Evolutionary conservation across 1,140 invertebrate species (phyloP).

Genomic region (Venustaconcha ellipsiformis): DNA sequence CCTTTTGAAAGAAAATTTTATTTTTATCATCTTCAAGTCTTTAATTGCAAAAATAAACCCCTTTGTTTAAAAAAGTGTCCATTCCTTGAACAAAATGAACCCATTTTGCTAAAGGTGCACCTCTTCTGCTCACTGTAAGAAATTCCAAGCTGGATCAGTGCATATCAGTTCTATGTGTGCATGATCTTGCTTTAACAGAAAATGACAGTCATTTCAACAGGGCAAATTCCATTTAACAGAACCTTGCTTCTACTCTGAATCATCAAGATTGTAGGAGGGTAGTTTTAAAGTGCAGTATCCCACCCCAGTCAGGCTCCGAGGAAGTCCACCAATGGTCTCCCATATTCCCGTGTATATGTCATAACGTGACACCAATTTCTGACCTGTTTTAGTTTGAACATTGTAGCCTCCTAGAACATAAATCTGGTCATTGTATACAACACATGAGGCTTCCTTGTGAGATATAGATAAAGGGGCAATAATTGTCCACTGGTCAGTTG

Average conservation of each 20-base stretch:
- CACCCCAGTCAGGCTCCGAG: slow-evolving; percentile 67
- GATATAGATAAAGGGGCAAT: slow-evolving; percentile 74
- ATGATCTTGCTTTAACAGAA: too few relatives aligned
- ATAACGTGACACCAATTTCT: slow-evolving; percentile 67
- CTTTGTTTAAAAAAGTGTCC: neutral
- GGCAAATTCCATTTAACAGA: neutral
- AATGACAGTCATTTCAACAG: too few relatives aligned
- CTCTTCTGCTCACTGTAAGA: too few relatives aligned
- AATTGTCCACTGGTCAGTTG: slow-evolving; percentile 77
- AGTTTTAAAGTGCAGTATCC: slow-evolving; percentile 67
- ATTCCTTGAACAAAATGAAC: too few relatives aligned
- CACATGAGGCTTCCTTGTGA: slow-evolving; percentile 69
- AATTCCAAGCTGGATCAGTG: too few relatives aligned
- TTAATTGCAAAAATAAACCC: neutral
- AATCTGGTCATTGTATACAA: slow-evolving; percentile 66
- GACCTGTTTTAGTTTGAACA: slow-evolving; percentile 69
- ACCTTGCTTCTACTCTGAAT: slow-evolving; percentile 35
- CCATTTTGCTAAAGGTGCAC: too few relatives aligned
- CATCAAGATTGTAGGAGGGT: slow-evolving; percentile 62
- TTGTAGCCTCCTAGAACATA: slow-evolving; percentile 70
- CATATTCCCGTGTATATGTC: slow-evolving; percentile 67
- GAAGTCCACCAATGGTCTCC: slow-evolving; percentile 67
- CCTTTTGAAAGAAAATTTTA: neutral
- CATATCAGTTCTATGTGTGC: too few relatives aligned
- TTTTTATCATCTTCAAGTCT: neutral